phyloP scores from a whole-genome alignment of 2,113 vertebrate genomes.

The Protomyctophum bolini region DNA sequence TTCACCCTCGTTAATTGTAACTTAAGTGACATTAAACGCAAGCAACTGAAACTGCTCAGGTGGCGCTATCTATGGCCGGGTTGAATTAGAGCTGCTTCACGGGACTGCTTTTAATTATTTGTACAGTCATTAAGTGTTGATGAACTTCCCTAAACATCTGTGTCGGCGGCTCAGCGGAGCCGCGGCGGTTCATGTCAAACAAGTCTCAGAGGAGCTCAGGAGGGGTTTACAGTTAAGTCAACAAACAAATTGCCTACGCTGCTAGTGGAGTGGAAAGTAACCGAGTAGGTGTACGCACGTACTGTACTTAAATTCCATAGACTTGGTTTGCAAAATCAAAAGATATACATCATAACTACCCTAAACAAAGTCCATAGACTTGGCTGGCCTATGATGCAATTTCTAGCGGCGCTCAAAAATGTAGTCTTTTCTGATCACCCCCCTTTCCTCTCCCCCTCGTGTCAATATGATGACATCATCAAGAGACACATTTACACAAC shows the following conservation, averaged over 20 bases:
- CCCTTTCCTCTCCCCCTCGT: too few species aligned
- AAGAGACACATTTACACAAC: too few species aligned
- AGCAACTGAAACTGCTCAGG: slow-evolving; percentile 42
- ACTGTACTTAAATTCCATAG: too few species aligned
- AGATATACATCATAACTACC: too few species aligned
- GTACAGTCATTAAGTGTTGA: slow-evolving; percentile 41
- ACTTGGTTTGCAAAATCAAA: too few species aligned
- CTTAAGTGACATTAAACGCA: slow-evolving; percentile 48
- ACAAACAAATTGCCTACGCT: not conserved
- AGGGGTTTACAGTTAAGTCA: slow-evolving; percentile 2
- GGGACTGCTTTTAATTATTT: slow-evolving; percentile 54
- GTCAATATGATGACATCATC: too few species aligned
- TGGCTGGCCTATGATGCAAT: too few species aligned
- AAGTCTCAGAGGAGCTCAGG: slow-evolving; percentile 11
- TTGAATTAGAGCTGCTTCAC: slow-evolving; percentile 36
- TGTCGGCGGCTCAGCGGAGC: slow-evolving; percentile 20
- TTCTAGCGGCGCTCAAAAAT: too few species aligned
- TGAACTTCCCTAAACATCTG: slow-evolving; percentile 60
- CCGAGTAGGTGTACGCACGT: too few species aligned
- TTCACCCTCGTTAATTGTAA: slow-evolving; percentile 41
- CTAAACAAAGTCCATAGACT: too few species aligned
- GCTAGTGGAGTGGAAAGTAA: too few species aligned
- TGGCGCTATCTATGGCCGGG: slow-evolving; percentile 28
- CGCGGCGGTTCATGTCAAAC: slow-evolving; percentile 36
- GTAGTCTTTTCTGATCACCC: too few species aligned